phyloP scores from a whole-genome alignment of 2,888 invertebrate genomes.

The Phalera bucephala region DNA sequence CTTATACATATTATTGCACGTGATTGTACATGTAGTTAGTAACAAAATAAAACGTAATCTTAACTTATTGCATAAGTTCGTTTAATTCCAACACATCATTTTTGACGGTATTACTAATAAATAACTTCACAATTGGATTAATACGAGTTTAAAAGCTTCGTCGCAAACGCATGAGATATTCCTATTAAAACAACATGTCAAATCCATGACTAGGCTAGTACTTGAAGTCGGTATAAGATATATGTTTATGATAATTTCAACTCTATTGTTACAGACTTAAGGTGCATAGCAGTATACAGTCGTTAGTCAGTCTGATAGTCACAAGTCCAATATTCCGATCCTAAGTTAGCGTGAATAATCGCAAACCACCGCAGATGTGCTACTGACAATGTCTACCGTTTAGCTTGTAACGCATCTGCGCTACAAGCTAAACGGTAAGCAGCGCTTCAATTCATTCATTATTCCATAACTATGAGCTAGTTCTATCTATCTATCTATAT shows the following conservation, averaged over 20 bases:
- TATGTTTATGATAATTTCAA: no score
- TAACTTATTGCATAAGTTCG: no score
- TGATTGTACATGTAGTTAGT: no score
- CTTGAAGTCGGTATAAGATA: no score
- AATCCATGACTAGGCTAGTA: slow-evolving; percentile 14
- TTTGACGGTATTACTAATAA: no score
- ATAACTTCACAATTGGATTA: no score
- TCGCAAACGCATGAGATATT: slow-evolving; percentile 44
- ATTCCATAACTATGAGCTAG: slow-evolving; percentile 1
- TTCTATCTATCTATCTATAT: no score
- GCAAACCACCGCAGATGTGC: slow-evolving; percentile 52
- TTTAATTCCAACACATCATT: no score
- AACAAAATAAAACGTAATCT: no score
- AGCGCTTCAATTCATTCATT: slow-evolving; percentile 9
- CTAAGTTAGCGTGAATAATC: slow-evolving; percentile 72
- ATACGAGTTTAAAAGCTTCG: no score
- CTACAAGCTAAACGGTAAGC: no score
- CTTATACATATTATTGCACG: no score
- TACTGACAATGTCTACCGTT: slow-evolving; percentile 50
- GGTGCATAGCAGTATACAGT: slow-evolving; percentile 3
- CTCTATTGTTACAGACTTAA: background rate
- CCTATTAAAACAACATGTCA: slow-evolving; percentile 55
- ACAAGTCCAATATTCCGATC: slow-evolving; percentile 30
- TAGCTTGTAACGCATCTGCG: slow-evolving; percentile 32
- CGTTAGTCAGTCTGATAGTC: slow-evolving; percentile 8